phyloP scores from a whole-genome alignment of 2,113 vertebrate species.

The Mobula hypostoma region DNA sequence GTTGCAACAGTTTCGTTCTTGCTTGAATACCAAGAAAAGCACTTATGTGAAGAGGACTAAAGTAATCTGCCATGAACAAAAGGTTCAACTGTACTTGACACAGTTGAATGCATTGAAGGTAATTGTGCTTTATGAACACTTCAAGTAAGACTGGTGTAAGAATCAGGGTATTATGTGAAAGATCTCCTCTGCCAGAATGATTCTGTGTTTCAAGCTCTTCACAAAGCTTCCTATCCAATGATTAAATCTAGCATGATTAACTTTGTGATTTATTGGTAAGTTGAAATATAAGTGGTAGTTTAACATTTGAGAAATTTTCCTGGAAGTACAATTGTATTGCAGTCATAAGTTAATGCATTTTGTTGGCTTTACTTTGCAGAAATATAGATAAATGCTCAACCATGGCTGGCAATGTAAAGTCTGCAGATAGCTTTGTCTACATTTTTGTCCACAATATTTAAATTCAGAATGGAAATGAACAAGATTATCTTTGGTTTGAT shows the following conservation, averaged over 20 bases:
- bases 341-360: neutral
- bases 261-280: neutral
- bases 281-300: neutral
- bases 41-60: conserved; percentile 63
- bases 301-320: neutral
- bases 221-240: neutral
- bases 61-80: conserved; percentile 60
- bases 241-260: neutral
- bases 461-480: neutral
- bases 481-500: neutral
- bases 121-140: conserved; percentile 38
- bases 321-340: neutral
- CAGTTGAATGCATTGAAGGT: conserved; percentile 60
- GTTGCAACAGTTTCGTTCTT: conserved; percentile 60
- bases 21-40: conserved; percentile 65
- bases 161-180: neutral
- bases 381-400: neutral
- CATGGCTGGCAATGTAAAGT: neutral
- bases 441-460: neutral
- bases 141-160: neutral
- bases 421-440: neutral
- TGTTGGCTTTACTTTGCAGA: neutral
- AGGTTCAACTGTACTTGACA: conserved; percentile 55
- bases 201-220: neutral
- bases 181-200: neutral